Evolutionary conservation across 2,888 invertebrate species (phyloP).

Genomic region (Noctua fimbriata): DNA sequence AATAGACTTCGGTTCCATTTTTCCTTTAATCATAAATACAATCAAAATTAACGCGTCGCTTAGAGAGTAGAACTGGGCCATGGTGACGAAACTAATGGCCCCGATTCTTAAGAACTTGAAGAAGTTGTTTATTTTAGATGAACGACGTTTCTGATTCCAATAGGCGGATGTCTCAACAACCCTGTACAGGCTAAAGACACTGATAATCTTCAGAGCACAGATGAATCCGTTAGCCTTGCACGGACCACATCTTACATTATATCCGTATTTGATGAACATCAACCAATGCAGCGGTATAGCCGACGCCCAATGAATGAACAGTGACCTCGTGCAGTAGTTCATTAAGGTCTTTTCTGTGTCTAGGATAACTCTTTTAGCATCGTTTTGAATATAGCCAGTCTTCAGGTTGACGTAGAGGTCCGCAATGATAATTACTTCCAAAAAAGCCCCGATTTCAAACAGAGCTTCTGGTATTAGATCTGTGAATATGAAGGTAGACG

Average conservation of each 20-base stretch:
- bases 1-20: slow-evolving; percentile 2
- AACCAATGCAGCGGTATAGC: slow-evolving; percentile 49
- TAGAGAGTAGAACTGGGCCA: slow-evolving; percentile 44
- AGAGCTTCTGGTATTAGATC: slow-evolving; percentile 7
- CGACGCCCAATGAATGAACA: slow-evolving; percentile 41
- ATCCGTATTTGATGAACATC: slow-evolving; percentile 42
- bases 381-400: slow-evolving; percentile 46
- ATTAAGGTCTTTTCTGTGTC: slow-evolving; percentile 7
- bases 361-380: slow-evolving; percentile 44
- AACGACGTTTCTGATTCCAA: slow-evolving; percentile 21
- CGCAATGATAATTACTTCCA: slow-evolving; percentile 49
- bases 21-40: slow-evolving; percentile 6
- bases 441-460: slow-evolving; percentile 22
- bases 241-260: slow-evolving; percentile 35
- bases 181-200: slow-evolving; percentile 37
- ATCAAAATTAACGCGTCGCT: slow-evolving; percentile 38
- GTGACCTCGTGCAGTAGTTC: slow-evolving; percentile 29
- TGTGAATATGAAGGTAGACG: slow-evolving; percentile 49
- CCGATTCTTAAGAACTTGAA: slow-evolving; percentile 47
- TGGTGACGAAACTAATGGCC: slow-evolving; percentile 4
- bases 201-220: slow-evolving; percentile 44
- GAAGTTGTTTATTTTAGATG: background rate
- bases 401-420: slow-evolving; percentile 51
- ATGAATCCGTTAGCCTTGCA: slow-evolving; percentile 48
- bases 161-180: slow-evolving; percentile 39